These are phyloP conservation scores for Zoanthus gigantus DNA, from an alignment of 92 coral and sea anemone species.

Conservation along the genomic window DNA sequence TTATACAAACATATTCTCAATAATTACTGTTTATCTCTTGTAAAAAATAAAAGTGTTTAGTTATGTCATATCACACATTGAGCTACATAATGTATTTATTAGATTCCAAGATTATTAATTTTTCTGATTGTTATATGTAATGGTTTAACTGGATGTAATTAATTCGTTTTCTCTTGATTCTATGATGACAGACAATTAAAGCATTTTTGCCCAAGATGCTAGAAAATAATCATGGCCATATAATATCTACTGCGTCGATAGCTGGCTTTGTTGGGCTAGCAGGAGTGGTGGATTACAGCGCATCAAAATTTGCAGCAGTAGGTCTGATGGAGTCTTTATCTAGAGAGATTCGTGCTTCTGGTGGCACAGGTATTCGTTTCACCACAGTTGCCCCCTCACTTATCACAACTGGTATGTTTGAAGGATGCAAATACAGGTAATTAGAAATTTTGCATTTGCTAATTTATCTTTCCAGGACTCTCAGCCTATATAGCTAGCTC, in stretches of 20 bases:
- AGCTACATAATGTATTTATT: too few species aligned
- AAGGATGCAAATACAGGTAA: conserved; percentile 82
- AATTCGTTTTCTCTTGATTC: background rate
- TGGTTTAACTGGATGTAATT: background rate
- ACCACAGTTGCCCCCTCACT: conserved; percentile 93
- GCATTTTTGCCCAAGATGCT: conserved; percentile 87
- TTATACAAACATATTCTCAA: too few species aligned
- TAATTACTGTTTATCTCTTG: too few species aligned
- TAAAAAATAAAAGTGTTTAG: too few species aligned
- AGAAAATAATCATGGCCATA: conserved; percentile 86
- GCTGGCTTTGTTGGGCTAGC: conserved; percentile 77
- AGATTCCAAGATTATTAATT: background rate
- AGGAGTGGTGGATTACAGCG: conserved; percentile 89
- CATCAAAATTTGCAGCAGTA: conserved; percentile 92
- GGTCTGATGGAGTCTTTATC: conserved; percentile 92
- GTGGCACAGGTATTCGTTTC: conserved; percentile 72
- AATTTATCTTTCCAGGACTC: background rate
- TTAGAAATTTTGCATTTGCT: background rate
- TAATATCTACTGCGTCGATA: conserved; percentile 83
- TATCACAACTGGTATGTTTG: conserved; percentile 93
- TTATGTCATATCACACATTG: too few species aligned
- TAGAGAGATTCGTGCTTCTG: conserved; percentile 70
- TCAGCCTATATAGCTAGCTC: too few species aligned
- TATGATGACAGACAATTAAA: conserved; percentile 74
- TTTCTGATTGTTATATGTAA: background rate